Evolutionary conservation across 2,113 vertebrate genomes (phyloP).

Genomic region (Serranochromis macrocephalus): DNA sequence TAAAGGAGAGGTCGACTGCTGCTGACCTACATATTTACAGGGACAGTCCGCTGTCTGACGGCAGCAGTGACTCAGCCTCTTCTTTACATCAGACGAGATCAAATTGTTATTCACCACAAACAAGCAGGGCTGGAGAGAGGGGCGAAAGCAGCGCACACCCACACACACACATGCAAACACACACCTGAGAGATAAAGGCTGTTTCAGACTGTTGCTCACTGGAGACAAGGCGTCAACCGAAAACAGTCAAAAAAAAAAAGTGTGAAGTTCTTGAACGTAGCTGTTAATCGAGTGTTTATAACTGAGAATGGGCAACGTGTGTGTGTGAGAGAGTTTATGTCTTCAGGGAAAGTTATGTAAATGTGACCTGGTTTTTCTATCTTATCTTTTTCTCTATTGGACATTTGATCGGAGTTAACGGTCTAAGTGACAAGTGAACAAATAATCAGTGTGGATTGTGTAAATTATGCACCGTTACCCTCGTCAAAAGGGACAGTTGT

Average conservation of each 20-base stretch:
- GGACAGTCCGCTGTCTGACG: slow-evolving; percentile 7
- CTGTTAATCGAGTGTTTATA: background rate
- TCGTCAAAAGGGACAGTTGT: background rate
- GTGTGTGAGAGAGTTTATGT: rapidly evolving
- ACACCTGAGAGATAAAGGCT: background rate
- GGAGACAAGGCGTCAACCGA: background rate
- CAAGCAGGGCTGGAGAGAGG: background rate
- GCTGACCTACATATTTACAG: slow-evolving; percentile 35
- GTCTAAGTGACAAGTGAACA: background rate
- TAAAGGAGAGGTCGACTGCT: background rate
- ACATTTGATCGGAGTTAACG: rapidly evolving
- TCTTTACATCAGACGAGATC: background rate
- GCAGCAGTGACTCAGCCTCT: slow-evolving; percentile 32
- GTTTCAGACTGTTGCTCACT: background rate
- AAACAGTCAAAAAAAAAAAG: background rate
- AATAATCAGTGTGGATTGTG: background rate
- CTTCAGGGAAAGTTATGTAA: background rate
- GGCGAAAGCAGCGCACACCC: background rate
- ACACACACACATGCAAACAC: background rate
- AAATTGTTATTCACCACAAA: slow-evolving; percentile 44
- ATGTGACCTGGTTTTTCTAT: background rate
- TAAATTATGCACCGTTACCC: background rate
- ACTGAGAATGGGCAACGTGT: background rate
- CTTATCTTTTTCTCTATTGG: background rate
- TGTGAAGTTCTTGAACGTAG: background rate